These are phyloP conservation scores for Tetragonula clypearis DNA, from an alignment of 1,140 invertebrate genomes.

Conservation along the genomic window DNA sequence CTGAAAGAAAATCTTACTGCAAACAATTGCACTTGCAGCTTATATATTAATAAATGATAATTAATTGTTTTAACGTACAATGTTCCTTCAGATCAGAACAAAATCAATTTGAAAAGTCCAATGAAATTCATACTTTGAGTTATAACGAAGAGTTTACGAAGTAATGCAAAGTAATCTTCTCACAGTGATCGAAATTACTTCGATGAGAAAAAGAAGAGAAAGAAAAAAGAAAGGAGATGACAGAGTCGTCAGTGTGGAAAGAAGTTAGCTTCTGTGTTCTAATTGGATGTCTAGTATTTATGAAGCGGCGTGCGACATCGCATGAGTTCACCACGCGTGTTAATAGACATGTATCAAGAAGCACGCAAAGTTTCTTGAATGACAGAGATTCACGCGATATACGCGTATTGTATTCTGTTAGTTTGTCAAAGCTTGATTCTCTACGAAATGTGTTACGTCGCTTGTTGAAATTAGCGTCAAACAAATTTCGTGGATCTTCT, in stretches of 20 bases:
- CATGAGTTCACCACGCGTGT: slow-evolving; percentile 41
- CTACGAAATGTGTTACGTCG: not conserved
- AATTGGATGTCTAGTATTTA: slow-evolving; percentile 53
- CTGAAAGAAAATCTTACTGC: too few species aligned
- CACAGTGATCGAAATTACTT: not conserved
- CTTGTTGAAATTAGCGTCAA: not conserved
- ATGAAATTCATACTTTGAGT: not conserved
- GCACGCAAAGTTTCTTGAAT: slow-evolving; percentile 35
- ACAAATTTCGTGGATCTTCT: not conserved
- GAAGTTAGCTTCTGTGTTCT: slow-evolving; percentile 27
- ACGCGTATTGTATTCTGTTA: too few species aligned
- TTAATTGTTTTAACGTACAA: too few species aligned
- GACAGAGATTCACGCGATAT: not conserved
- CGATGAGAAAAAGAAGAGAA: not conserved
- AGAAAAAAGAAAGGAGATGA: not conserved
- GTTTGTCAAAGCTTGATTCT: not conserved
- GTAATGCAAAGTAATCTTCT: not conserved
- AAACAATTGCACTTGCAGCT: too few species aligned
- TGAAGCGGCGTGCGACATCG: slow-evolving; percentile 38
- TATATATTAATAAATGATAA: too few species aligned
- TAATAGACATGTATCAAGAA: slow-evolving; percentile 40
- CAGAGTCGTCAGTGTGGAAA: not conserved
- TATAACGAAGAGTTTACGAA: not conserved
- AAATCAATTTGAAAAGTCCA: too few species aligned
- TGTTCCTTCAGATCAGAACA: too few species aligned